Conservation (phyloP, 2,888 invertebrate species). For the Hypercompe scribonia region DNA sequence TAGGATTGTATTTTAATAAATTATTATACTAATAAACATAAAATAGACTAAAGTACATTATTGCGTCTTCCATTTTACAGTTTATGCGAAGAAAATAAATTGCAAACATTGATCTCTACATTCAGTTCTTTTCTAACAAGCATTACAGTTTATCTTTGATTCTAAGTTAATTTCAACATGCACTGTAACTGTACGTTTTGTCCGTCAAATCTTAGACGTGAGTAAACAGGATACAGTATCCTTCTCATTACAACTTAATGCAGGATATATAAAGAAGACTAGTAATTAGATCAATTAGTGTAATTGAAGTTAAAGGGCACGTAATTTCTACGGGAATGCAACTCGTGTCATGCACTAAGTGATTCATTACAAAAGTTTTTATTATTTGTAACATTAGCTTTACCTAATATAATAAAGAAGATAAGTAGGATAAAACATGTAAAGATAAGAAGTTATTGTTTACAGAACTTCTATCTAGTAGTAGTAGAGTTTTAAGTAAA, state of each 20-base stretch:
- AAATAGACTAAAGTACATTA: no score
- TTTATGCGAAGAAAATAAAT: neutral
- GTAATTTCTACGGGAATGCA: slow-evolving; percentile 30
- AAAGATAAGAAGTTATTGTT: neutral
- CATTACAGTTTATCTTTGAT: neutral
- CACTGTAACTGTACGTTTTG: neutral
- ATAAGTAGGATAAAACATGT: neutral
- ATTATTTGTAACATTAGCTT: neutral
- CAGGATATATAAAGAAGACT: slow-evolving; percentile 40
- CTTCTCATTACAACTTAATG: slow-evolving; percentile 8
- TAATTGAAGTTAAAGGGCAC: slow-evolving; percentile 31
- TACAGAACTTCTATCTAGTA: neutral
- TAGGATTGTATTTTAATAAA: no score
- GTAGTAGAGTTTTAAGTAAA: neutral
- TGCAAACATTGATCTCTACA: neutral
- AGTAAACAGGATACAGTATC: slow-evolving; percentile 13
- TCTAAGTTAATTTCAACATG: neutral
- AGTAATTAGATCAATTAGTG: slow-evolving; percentile 47
- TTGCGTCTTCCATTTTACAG: no score
- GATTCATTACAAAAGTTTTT: slow-evolving; percentile 4
- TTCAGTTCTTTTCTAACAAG: neutral
- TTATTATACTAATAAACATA: no score
- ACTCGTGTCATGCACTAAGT: neutral
- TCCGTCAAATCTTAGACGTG: neutral
- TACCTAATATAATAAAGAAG: neutral